Base-by-base conservation (phyloP, 2,888 invertebrate species). In the Timema podura region DNA sequence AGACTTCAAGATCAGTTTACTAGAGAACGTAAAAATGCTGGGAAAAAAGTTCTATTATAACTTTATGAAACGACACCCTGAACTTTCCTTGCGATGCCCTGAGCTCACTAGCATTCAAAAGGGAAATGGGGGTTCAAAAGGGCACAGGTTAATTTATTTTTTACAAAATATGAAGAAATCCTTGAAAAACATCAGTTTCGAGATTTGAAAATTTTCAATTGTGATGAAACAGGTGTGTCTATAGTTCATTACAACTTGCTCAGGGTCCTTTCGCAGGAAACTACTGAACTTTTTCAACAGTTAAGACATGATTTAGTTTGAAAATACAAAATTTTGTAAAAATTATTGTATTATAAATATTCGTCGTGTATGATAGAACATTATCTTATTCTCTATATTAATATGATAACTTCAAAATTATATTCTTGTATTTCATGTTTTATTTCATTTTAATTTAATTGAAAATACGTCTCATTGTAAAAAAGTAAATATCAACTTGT, bases 1-100 rank as follows among this genome's bases (percentile, higher is more conserved):
- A 68, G 71, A 48, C 64, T 75, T 54, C 51, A 69, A 13, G 73
- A 75, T 54, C 64, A 69, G 16, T 76, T 76, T 48, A 75, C 71
- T 54, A 71, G 69, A 59, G 61, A 69, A 9, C 71, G 70, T 15
- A n/a, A 16, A 59, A 72, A 57, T 15, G 74, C 76, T n/a, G 30
- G 76, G 74, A 6, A 74, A 74, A 69, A 47, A 76, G 11, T 75
- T 71, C 61, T 74, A 68, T 16, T 69, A 70, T 57, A 13, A 46
- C 0, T 76, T 75, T 65, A 74, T 72, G 70, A 72, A 71, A 6
- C 45, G 65, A 15, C 67, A 69, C 54, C 57, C 64, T 7, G 66
- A 67, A 10, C 44, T 69, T 15, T 44, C 54, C 10, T 59, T 67
- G 44, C 67, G 69, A n/a, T 57, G 11, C 10, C 15, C 68, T 1